Base-by-base conservation (phyloP, 1,140 invertebrate genomes). In the Drosophila guanche region DNA sequence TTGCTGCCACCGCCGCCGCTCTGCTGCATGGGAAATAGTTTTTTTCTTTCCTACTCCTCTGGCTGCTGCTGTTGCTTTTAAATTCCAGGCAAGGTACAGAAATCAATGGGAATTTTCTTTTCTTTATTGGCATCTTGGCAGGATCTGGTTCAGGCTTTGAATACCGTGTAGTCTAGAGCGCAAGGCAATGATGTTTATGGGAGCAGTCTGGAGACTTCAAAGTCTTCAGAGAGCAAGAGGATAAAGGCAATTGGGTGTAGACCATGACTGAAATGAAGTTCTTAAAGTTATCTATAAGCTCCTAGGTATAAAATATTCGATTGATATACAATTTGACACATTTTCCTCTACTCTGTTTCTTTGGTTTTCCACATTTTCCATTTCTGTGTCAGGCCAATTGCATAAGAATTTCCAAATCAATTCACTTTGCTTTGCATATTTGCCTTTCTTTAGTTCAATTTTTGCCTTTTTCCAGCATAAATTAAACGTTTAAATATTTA, bases 1-100 rank as follows among this genome's bases (percentile, higher is more conserved):
- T 56, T 54, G 10, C 23, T 47, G 27, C 37, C 29, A 20, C 16
- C n/a, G n/a, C n/a, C n/a, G n/a, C n/a, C n/a, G 33, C 27, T 47
- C 62, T 54, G 55, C 72, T 54, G 76, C 69, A 79, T 76, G 78
- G 67, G 74, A 85, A 85, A 88, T 86, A 86, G 83, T 88, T 86
- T 77, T 50, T 63, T 37, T 40, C n/a, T 14, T 46, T 37, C 33
- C 3, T 12, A 3, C 27, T 29, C 27, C 27, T 6, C 33, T 37
- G 10, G 10, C 33, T 8, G 3, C 33, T 33, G 29, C 29, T 33
- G 29, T 46, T 83, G 69, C 62, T 56, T 78, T 69, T 62, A 78
- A 78, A 66, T 56, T 62, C 43, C 47, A 52, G 51, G 53, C 41
- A 42, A 69, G 62, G 51, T 68, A 46, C 42, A 50, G 61, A 67